Conservation (phyloP, 2,113 vertebrate species). For the Emydura subglobosa region DNA sequence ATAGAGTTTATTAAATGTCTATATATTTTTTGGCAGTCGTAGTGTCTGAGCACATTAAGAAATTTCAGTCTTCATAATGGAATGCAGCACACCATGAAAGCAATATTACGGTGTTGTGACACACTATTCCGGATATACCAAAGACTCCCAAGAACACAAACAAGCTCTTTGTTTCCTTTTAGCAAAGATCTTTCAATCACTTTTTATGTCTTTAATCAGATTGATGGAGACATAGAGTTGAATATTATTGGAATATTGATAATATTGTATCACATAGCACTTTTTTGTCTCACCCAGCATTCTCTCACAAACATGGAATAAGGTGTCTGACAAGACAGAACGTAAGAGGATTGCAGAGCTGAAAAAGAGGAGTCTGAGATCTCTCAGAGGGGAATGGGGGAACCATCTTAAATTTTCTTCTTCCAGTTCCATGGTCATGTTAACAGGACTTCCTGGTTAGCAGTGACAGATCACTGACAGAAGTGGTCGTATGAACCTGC, state of each 20-base stretch:
- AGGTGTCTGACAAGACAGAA: background rate
- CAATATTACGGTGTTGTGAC: background rate
- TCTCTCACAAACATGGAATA: background rate
- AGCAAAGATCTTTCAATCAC: background rate
- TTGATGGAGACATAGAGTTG: background rate
- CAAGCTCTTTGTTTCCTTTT: background rate
- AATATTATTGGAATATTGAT: conserved; percentile 13
- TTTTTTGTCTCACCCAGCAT: background rate
- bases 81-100: background rate
- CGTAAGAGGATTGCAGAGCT: background rate
- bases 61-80: background rate
- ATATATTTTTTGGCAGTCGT: background rate
- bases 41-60: background rate
- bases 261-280: background rate
- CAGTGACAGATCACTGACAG: background rate
- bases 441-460: background rate
- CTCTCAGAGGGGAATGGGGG: background rate
- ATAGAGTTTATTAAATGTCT: background rate
- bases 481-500: background rate
- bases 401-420: background rate
- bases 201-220: background rate
- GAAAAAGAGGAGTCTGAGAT: background rate
- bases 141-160: background rate
- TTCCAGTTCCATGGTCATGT: background rate
- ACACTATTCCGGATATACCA: background rate